A percentile compares a stretch with the other conserved stretches of the same genome.
Conservation (phyloP, 2,888 invertebrate species). For the Rotaria magnacalcarata region DNA sequence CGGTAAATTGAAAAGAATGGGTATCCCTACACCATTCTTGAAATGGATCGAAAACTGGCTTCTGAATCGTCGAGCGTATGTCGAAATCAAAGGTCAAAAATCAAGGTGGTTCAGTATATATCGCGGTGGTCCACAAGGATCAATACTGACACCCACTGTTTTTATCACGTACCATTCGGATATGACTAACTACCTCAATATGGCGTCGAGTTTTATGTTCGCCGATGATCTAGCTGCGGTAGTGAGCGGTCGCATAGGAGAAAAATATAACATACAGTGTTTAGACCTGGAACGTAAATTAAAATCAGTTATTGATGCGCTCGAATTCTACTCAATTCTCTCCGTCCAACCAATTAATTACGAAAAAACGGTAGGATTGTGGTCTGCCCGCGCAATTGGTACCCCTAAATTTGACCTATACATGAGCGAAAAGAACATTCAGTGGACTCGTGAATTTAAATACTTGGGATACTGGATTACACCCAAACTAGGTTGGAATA, state of each 20-base stretch:
- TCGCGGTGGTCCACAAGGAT: background rate
- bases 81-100: background rate
- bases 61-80: too few species aligned
- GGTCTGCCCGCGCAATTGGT: background rate
- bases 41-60: too few species aligned
- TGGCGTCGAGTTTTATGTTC: background rate
- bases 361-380: background rate
- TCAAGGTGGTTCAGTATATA: background rate
- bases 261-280: background rate
- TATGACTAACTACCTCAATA: background rate
- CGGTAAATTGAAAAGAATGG: too few species aligned
- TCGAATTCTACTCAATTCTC: background rate
- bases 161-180: background rate
- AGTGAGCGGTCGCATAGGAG: background rate
- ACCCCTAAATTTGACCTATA: background rate
- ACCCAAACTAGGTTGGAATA: background rate
- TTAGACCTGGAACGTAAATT: background rate
- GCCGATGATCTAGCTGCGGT: background rate
- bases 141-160: background rate
- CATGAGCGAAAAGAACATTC: background rate
- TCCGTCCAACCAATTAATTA: background rate
- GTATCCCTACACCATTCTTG: too few species aligned
- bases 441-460: background rate
- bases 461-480: background rate
- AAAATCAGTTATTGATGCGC: background rate